Evolutionary conservation across 2,113 vertebrate genomes (phyloP), one percentile per base, ranked within the genome.

Genomic region (Bufo bufo): DNA sequence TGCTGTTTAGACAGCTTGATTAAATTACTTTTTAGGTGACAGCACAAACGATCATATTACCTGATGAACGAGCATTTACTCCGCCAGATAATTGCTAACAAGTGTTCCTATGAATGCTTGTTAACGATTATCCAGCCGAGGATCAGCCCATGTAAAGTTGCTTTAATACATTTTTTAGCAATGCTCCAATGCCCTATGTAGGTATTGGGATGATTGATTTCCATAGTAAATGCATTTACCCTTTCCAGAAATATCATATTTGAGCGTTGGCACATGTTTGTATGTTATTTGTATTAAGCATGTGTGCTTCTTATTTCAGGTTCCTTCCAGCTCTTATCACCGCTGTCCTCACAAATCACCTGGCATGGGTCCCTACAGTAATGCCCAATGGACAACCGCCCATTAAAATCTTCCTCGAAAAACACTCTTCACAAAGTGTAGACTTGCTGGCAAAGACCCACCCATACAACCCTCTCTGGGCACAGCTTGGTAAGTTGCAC

Each of bases 371-470:
- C 14, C 98, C 98, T 82, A 99, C 98, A 0, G 98, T 99, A 89
- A 99, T 99, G 97, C 98, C 98, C 74, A 99, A 99, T 43, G 98
- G 98, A 74, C 98, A 99, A 63, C 98, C 98, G 1, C 98, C 98
- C 13, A 98, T 99, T 90, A 96, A 97, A 90, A 99, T 97, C 92
- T 99, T 99, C 94, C 95, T 99, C 86, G 98, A 99, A 93, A 99
- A 99, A 90, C 98, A 99, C 96, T 99, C 98, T 75, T 99, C 98
- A 50, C 96, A 97, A 92, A 99, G 97, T 9, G 98, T 99, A 82
- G 97, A 99, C 94, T 96, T 98, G 98, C 94, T 99, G 95, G 98
- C 97, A 83, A 99, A 99, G 92, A 97, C 96, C 19, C 97, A 99
- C 89, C 98, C 98, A 0, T 99, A 99, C 93, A 99, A 99, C 93